A percentile compares a stretch with the other conserved stretches of the same genome.
These are phyloP conservation scores for Sipunculus nudus DNA, from an alignment of 2,888 invertebrate genomes.

Conservation along the genomic window DNA sequence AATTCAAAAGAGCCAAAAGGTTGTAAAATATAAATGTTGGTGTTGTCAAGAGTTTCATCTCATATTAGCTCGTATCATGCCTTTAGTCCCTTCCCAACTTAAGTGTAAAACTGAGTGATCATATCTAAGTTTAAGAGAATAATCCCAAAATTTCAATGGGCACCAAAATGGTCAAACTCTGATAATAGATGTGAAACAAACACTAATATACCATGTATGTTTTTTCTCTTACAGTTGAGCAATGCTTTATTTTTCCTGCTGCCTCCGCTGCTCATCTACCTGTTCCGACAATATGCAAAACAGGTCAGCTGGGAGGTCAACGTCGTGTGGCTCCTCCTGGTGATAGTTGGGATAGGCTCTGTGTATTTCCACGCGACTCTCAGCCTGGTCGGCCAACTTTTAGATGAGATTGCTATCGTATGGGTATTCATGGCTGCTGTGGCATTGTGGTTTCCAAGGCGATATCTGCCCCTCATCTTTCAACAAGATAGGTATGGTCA, in stretches of 20 bases:
- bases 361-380: constrained; percentile 88
- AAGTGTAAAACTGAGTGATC: too few species aligned
- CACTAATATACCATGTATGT: too few species aligned
- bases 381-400: constrained; percentile 80
- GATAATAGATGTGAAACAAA: too few species aligned
- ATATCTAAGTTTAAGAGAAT: too few species aligned
- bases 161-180: too few species aligned
- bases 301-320: constrained; percentile 79
- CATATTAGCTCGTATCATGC: too few species aligned
- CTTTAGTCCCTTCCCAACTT: too few species aligned
- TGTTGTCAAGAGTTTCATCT: too few species aligned
- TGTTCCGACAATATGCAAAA: constrained; percentile 80
- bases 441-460: constrained; percentile 73
- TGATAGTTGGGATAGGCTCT: constrained; percentile 81
- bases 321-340: constrained; percentile 81
- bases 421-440: constrained; percentile 85
- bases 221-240: constrained; percentile 73
- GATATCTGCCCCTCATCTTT: constrained; percentile 44
- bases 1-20: too few species aligned
- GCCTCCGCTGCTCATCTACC: constrained; percentile 79
- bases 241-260: constrained; percentile 80
- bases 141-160: too few species aligned
- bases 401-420: constrained; percentile 83
- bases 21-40: too few species aligned
- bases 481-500: constrained; percentile 41